These are phyloP conservation scores for Ovibos moschatus DNA, from an alignment of 2,113 vertebrate genomes.

Conservation along the genomic window DNA sequence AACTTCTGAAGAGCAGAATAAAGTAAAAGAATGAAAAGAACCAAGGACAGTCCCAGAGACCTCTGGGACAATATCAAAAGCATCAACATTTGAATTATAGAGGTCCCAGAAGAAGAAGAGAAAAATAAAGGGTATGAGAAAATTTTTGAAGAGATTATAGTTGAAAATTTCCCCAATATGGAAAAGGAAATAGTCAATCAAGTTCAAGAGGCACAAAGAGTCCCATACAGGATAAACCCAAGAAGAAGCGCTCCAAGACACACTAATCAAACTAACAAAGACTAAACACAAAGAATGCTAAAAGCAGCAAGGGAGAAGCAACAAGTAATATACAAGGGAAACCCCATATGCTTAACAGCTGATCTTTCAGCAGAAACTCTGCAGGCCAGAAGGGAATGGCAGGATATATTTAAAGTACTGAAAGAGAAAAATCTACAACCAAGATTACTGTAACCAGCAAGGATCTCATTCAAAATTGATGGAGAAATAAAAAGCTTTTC, in stretches of 20 bases:
- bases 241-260: neutral
- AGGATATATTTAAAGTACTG: neutral
- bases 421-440: neutral
- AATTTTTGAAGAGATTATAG: neutral
- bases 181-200: too few species aligned
- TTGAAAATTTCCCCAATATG: too few species aligned
- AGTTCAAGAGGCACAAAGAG: too few species aligned
- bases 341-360: neutral
- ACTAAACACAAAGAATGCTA: neutral
- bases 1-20: neutral
- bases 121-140: neutral
- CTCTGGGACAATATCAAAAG: neutral
- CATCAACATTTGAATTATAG: neutral
- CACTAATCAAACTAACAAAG: neutral
- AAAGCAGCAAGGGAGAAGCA: neutral
- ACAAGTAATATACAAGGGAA: neutral
- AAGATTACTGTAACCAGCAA: too few species aligned
- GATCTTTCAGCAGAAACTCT: neutral
- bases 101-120: neutral
- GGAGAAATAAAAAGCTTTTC: too few species aligned
- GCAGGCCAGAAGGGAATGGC: neutral
- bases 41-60: neutral
- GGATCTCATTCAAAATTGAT: too few species aligned
- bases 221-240: neutral
- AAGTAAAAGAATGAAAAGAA: neutral